A percentile compares a stretch with the other conserved stretches of the same genome.
Conservation (phyloP, 2,797 vertebrate species). For the Sebastes hubbsi region DNA sequence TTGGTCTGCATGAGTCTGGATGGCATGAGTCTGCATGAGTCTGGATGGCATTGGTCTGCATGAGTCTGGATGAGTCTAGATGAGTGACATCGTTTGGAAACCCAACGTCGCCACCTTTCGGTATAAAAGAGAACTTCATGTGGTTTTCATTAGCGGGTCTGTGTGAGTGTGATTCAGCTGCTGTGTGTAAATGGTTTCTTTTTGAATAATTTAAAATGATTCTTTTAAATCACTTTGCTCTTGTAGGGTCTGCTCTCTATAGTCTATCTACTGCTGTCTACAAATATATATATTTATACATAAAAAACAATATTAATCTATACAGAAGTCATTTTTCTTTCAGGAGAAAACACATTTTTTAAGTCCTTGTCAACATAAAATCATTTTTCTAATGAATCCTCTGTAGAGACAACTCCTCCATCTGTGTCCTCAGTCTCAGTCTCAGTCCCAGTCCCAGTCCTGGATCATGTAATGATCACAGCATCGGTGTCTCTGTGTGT, state of each 20-base stretch:
- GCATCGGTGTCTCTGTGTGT: slow-evolving; percentile 2
- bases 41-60: too few species aligned
- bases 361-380: not conserved
- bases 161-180: too few species aligned
- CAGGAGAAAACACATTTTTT: not conserved
- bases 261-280: too few species aligned
- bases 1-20: too few species aligned
- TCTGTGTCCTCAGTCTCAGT: not conserved
- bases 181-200: not conserved
- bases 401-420: slow-evolving; percentile 27
- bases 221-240: not conserved
- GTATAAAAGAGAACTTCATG: slow-evolving; percentile 68
- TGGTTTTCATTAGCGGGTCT: not conserved
- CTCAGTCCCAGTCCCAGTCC: slow-evolving; percentile 4
- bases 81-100: slow-evolving; percentile 71
- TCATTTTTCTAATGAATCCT: not conserved
- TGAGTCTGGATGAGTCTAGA: not conserved
- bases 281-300: not conserved
- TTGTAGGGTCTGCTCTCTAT: too few species aligned
- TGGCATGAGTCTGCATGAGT: too few species aligned
- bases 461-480: slow-evolving; percentile 45
- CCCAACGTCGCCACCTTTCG: slow-evolving; percentile 98
- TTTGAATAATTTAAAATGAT: too few species aligned
- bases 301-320: not conserved
- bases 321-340: not conserved